Base-by-base conservation (phyloP, 2,888 invertebrate species). In the Marasmarcha lunaedactyla region DNA sequence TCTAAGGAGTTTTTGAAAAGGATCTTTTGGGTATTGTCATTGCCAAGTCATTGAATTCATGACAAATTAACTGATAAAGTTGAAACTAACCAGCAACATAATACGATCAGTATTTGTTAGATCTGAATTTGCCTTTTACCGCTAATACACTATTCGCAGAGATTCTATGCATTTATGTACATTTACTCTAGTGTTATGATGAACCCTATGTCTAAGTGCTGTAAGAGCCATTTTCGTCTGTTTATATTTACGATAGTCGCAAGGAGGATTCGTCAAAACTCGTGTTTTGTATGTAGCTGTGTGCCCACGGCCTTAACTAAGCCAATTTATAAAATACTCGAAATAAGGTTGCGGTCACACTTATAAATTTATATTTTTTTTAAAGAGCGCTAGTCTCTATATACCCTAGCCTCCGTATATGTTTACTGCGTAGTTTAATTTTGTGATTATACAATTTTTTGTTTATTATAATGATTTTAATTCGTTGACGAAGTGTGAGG, bases 401-500 rank as follows among this genome's bases (percentile, higher is more conserved):
- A 45, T 35, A 41, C 47, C 42, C 43, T 44, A 38, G 43, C 44
- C 44, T 34, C 42, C 41, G 39, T 43, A 39, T 51, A 50, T 50
- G 51, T 55, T 45, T 40, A 38, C 46, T 57, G 51, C 51, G 58
- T 63, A 66, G 58, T 57, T 51, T 59, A 58, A 59, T 59, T 42
- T 49, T 50, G 48, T 58, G 54, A 60, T 59, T 60, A 62, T 57
- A 41, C 50, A 52, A 52, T 56, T 57, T 55, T 46, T 44, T 44
- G 43, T 47, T 45, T 43, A 39, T 49, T 47, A 38, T 38, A 15
- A 34, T 41, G 26, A 38, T 57, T 63, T 62, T 58, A 53, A 59
- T 60, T 57, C 51, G 62, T 68, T 63, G 68, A 68, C 66, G 61
- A 52, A 50, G 50, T 49, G 54, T 48, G 59, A 58, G 56, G 48